These are phyloP conservation scores for Sebastes kiyomatsui DNA, from an alignment of 2,797 vertebrate genomes.

Conservation along the genomic window DNA sequence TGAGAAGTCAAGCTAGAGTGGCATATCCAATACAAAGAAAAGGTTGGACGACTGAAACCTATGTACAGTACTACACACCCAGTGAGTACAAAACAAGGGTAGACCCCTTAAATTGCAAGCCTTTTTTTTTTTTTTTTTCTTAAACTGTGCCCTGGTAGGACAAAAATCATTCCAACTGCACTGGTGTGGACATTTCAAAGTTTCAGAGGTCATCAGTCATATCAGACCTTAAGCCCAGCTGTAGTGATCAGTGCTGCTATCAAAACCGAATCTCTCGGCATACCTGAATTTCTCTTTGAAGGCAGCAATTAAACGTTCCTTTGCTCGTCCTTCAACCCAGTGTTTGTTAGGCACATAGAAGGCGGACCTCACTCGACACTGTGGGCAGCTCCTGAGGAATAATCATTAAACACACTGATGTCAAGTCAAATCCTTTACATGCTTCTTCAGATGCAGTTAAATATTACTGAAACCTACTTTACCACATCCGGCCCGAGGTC, in stretches of 20 bases:
- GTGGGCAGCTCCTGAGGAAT: conserved; percentile 86
- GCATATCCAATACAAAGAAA: neutral
- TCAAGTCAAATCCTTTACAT: neutral
- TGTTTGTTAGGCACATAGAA: conserved; percentile 90
- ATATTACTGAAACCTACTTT: conserved; percentile 79
- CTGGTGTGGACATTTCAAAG: neutral
- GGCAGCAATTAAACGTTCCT: conserved; percentile 82
- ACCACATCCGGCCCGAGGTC: conserved; percentile 82
- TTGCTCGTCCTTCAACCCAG: conserved; percentile 88
- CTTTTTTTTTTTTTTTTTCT: neutral
- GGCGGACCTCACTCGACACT: conserved; percentile 88
- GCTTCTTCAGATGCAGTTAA: rapidly evolving
- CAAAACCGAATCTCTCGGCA: neutral
- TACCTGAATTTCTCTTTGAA: conserved; percentile 90
- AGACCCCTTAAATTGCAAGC: neutral
- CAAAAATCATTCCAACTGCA: neutral
- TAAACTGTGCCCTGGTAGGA: neutral
- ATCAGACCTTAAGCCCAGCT: neutral
- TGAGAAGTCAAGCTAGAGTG: neutral
- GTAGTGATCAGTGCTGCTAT: neutral
- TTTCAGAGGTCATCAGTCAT: neutral
- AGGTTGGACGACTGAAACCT: neutral
- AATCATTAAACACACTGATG: neutral
- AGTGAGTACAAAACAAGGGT: neutral
- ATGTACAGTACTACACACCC: neutral